phyloP scores from a whole-genome alignment of 2,113 vertebrate species.

The Epinephelus moara region DNA sequence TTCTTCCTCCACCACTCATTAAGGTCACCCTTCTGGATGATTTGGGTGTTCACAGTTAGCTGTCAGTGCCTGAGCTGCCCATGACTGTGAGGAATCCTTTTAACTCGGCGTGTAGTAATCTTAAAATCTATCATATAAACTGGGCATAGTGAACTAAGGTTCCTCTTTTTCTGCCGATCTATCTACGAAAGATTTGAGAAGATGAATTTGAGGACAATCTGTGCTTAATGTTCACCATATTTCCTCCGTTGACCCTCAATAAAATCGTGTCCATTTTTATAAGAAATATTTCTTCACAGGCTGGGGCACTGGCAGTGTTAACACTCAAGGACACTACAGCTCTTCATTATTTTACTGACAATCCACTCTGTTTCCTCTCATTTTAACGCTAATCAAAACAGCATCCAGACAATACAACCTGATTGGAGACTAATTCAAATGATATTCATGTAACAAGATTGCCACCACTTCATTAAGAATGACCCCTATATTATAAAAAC shows the following conservation, averaged over 20 bases:
- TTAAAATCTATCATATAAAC: not conserved
- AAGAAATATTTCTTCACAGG: slow-evolving; percentile 9
- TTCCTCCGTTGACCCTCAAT: not conserved
- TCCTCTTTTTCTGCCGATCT: not conserved
- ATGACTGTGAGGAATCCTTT: not conserved
- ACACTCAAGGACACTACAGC: slow-evolving; percentile 2
- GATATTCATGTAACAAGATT: not conserved
- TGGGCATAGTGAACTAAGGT: not conserved
- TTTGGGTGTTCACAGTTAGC: not conserved
- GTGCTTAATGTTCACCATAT: slow-evolving; percentile 14
- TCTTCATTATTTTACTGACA: slow-evolving; percentile 26
- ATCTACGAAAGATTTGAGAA: not conserved
- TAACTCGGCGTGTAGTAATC: not conserved
- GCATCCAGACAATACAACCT: slow-evolving; percentile 13
- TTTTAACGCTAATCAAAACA: slow-evolving; percentile 5
- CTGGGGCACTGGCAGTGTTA: slow-evolving; percentile 1
- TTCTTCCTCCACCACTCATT: not conserved
- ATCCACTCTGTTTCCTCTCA: not conserved
- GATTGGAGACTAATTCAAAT: slow-evolving; percentile 20
- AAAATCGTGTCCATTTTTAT: slow-evolving; percentile 4
- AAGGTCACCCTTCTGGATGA: not conserved
- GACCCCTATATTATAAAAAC: not conserved
- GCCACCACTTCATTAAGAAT: slow-evolving; percentile 7
- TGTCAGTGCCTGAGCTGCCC: not conserved
- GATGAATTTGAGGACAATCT: slow-evolving; percentile 3